A percentile compares a stretch with the other conserved stretches of the same genome.
Conservation (phyloP, 2,888 invertebrate species). For the Cosmia trapezina region DNA sequence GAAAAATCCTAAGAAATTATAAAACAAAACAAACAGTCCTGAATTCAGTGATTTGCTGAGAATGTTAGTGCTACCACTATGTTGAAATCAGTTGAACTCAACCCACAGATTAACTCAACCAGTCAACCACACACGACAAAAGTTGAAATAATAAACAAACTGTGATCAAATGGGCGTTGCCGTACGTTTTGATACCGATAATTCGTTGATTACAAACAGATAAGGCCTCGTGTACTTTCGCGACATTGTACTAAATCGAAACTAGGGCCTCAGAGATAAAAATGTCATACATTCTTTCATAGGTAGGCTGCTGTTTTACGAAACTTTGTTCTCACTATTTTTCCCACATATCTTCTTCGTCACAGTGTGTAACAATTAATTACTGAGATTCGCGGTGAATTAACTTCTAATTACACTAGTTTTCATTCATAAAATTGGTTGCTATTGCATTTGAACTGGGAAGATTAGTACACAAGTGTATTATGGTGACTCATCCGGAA, state of each 20-base stretch:
- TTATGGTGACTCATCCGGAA: slow-evolving; percentile 77
- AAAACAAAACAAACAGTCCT: not conserved
- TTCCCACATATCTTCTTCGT: slow-evolving; percentile 35
- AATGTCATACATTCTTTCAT: slow-evolving; percentile 38
- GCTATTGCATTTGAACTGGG: slow-evolving; percentile 19
- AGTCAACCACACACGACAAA: slow-evolving; percentile 48
- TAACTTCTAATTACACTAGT: slow-evolving; percentile 32
- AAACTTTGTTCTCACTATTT: slow-evolving; percentile 43
- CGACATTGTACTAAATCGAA: slow-evolving; percentile 80
- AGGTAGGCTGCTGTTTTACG: slow-evolving; percentile 18
- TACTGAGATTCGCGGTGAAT: slow-evolving; percentile 29
- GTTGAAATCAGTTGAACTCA: slow-evolving; percentile 58
- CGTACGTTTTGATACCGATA: slow-evolving; percentile 79
- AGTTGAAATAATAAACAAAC: slow-evolving; percentile 82
- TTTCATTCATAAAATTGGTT: slow-evolving; percentile 76
- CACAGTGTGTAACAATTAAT: slow-evolving; percentile 34
- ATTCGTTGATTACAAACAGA: slow-evolving; percentile 82
- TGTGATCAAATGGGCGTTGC: slow-evolving; percentile 83
- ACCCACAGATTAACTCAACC: no score
- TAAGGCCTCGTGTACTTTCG: slow-evolving; percentile 73
- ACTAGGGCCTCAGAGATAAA: slow-evolving; percentile 74
- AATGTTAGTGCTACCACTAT: slow-evolving; percentile 43
- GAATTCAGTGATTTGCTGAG: slow-evolving; percentile 23
- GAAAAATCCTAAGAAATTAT: not conserved
- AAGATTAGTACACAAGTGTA: slow-evolving; percentile 47